These are phyloP conservation scores for Rhodinocichla rosea DNA, from an alignment of 2,113 vertebrate species.

Conservation along the genomic window DNA sequence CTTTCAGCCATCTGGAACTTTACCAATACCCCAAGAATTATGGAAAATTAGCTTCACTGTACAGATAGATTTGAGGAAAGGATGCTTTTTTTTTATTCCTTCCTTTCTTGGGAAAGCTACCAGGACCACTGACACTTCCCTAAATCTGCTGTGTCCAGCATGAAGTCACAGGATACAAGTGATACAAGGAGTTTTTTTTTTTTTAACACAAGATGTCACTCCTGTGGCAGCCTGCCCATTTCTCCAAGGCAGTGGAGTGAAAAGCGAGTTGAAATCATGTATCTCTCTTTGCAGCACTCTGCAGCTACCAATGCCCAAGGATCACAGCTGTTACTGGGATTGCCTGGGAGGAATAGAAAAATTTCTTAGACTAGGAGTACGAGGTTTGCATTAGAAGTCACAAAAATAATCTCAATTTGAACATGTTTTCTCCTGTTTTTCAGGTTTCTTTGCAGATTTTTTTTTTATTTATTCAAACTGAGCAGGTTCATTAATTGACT, in stretches of 20 bases:
- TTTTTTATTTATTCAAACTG: neutral
- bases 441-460: neutral
- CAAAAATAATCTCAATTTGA: neutral
- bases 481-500: neutral
- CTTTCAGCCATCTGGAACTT: conserved; percentile 14
- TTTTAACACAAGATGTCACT: neutral
- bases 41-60: neutral
- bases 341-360: neutral
- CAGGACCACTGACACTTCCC: neutral
- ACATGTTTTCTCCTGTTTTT: neutral
- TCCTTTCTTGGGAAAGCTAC: neutral
- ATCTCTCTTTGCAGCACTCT: neutral
- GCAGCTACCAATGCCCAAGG: neutral
- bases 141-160: accelerated
- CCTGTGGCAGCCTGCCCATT: neutral
- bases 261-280: neutral
- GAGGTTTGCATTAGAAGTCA: neutral
- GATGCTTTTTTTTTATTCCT: neutral
- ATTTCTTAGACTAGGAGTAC: neutral
- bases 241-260: neutral
- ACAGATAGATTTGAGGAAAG: neutral
- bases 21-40: conserved; percentile 17
- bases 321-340: neutral
- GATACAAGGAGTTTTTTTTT: neutral
- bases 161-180: neutral